Percentiles rank a stretch among this genome's conserved stretches.
phyloP scores from a whole-genome alignment of 92 coral and sea anemone species.

The Heteractis magnifica region DNA sequence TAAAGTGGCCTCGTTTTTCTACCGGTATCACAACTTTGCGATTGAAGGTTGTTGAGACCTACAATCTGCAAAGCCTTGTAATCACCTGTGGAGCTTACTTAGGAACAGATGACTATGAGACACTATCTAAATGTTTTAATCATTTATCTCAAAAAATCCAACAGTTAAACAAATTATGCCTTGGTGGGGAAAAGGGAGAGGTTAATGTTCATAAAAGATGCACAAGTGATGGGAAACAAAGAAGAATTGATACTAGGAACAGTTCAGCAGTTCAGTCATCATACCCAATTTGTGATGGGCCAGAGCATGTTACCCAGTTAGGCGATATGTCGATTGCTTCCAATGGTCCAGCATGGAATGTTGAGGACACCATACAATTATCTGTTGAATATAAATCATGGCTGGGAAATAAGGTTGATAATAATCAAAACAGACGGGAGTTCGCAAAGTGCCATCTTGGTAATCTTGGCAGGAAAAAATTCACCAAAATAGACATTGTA shows the following conservation, averaged over 20 bases:
- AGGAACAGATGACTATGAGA: too few species aligned
- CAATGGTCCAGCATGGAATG: slow-evolving; percentile 37
- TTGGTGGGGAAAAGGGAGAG: too few species aligned
- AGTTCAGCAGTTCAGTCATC: slow-evolving; percentile 33
- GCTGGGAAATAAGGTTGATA: slow-evolving; percentile 13
- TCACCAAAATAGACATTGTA: slow-evolving; percentile 15
- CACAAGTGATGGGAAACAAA: slow-evolving; percentile 23
- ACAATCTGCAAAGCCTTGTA: too few species aligned
- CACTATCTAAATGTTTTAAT: too few species aligned
- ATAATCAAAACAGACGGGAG: slow-evolving; percentile 20
- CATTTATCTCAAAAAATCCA: too few species aligned
- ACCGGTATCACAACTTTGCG: too few species aligned
- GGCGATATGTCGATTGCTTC: slow-evolving; percentile 42
- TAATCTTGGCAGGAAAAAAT: slow-evolving; percentile 20
- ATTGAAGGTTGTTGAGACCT: too few species aligned
- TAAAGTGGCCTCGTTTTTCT: too few species aligned
- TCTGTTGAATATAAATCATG: background rate
- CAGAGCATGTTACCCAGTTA: slow-evolving; percentile 35
- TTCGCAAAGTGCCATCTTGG: slow-evolving; percentile 49
- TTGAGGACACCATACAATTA: slow-evolving; percentile 3
- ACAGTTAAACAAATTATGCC: too few species aligned
- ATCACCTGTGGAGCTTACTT: too few species aligned
- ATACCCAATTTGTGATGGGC: slow-evolving; percentile 45
- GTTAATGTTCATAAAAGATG: background rate
- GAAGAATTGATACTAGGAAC: slow-evolving; percentile 25